Evolutionary conservation across 35 echinoderm and acorn worm genomes (phyloP).

Genomic region (Ophioderma brevispina): DNA sequence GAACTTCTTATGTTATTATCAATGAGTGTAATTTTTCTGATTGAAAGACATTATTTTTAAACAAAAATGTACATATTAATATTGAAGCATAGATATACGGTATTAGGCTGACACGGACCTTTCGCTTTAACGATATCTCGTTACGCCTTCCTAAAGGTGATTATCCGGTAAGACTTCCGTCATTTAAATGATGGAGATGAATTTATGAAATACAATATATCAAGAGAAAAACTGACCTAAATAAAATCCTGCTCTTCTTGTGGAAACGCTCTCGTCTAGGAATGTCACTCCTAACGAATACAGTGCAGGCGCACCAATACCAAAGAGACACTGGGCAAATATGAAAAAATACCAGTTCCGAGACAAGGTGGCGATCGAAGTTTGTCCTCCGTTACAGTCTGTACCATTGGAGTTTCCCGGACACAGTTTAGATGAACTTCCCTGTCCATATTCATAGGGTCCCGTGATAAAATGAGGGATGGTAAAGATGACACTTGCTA

Average conservation of each 20-base stretch:
- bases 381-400: background rate
- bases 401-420: background rate
- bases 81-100: too few species aligned
- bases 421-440: background rate
- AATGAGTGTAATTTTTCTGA: too few species aligned
- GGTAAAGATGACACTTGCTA: conserved; percentile 63
- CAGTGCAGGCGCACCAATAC: conserved; percentile 62
- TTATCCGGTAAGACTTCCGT: too few species aligned
- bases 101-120: too few species aligned
- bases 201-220: too few species aligned
- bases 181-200: too few species aligned
- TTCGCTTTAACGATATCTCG: too few species aligned
- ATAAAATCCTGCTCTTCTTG: conserved; percentile 54
- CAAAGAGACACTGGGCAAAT: conserved; percentile 71
- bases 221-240: conserved; percentile 51
- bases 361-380: conserved; percentile 11
- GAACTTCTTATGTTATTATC: too few species aligned
- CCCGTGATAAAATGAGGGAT: conserved; percentile 75
- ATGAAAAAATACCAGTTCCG: conserved; percentile 73
- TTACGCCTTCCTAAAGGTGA: too few species aligned
- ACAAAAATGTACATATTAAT: too few species aligned
- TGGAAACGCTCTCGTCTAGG: conserved; percentile 83
- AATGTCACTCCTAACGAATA: conserved; percentile 79
- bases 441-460: conserved; percentile 37
- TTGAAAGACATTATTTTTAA: too few species aligned